Conservation (phyloP, 1,140 invertebrate genomes). For the Idris sp. region DNA sequence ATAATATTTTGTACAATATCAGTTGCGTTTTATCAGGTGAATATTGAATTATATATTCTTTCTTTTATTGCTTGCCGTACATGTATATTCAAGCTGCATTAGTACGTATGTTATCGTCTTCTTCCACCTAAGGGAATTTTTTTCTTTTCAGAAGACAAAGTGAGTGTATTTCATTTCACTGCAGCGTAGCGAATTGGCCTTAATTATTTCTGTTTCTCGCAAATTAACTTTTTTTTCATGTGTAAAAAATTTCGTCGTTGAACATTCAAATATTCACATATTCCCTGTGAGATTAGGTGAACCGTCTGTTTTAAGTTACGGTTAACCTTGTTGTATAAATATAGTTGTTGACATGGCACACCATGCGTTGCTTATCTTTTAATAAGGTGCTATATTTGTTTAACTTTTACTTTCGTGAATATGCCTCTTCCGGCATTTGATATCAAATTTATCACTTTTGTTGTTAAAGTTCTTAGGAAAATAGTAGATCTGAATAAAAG, state of each 20-base stretch:
- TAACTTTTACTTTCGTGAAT: conserved; percentile 15
- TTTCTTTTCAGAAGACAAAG: conserved; percentile 17
- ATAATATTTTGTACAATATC: too few species aligned
- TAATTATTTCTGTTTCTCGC: conserved; percentile 32
- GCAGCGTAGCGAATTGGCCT: conserved; percentile 18
- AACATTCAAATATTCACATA: conserved; percentile 18
- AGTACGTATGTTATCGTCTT: conserved; percentile 26
- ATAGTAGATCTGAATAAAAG: too few species aligned
- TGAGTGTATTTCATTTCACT: conserved; percentile 12
- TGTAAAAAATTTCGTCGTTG: conserved; percentile 22
- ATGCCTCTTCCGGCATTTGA: conserved; percentile 4
- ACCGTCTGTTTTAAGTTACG: conserved; percentile 11
- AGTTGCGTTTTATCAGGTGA: too few species aligned
- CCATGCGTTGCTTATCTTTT: conserved; percentile 22
- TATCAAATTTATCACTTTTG: too few species aligned
- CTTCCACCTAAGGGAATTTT: conserved; percentile 12
- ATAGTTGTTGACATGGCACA: too few species aligned
- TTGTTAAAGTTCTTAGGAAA: too few species aligned
- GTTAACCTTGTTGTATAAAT: conserved; percentile 18
- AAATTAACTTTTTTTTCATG: conserved; percentile 22
- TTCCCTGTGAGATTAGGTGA: conserved; percentile 11
- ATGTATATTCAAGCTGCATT: too few species aligned
- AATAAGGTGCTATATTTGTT: conserved; percentile 8
- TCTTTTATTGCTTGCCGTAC: conserved; percentile 18
- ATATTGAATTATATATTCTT: conserved; percentile 8